Conservation (phyloP, 2,113 vertebrate species). For the Nyctibius bracteatus region DNA sequence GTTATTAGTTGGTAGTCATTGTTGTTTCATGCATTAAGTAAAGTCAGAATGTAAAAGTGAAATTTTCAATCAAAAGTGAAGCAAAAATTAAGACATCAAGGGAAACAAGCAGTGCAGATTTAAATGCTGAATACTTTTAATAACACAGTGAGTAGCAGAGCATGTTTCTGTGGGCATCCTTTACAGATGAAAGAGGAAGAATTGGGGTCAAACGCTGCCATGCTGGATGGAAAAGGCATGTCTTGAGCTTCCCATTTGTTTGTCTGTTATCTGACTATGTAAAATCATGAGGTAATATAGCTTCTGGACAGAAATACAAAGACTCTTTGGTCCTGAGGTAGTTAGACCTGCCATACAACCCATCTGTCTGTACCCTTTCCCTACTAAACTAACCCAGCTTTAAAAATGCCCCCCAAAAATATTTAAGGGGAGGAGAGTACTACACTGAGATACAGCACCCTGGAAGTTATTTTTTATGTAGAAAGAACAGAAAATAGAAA, state of each 20-base stretch:
- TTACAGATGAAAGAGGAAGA: neutral
- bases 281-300: no score
- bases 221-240: neutral
- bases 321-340: neutral
- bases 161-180: neutral
- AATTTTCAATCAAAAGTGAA: neutral
- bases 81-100: neutral
- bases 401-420: neutral
- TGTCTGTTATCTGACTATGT: neutral
- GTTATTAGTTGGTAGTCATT: slow-evolving; percentile 1
- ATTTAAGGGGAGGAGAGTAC: neutral
- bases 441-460: neutral
- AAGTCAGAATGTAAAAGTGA: slow-evolving; percentile 14
- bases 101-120: neutral
- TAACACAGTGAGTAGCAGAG: neutral
- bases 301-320: neutral
- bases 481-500: neutral
- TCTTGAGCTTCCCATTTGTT: neutral
- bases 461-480: neutral
- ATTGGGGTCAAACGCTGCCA: neutral
- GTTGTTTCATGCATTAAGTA: neutral
- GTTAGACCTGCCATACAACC: neutral
- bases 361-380: neutral
- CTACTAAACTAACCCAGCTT: neutral
- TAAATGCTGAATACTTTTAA: neutral